Percentiles rank a stretch among this genome's conserved stretches.
Conservation (phyloP, 2,888 invertebrate genomes). For the Melinaea menophilus region DNA sequence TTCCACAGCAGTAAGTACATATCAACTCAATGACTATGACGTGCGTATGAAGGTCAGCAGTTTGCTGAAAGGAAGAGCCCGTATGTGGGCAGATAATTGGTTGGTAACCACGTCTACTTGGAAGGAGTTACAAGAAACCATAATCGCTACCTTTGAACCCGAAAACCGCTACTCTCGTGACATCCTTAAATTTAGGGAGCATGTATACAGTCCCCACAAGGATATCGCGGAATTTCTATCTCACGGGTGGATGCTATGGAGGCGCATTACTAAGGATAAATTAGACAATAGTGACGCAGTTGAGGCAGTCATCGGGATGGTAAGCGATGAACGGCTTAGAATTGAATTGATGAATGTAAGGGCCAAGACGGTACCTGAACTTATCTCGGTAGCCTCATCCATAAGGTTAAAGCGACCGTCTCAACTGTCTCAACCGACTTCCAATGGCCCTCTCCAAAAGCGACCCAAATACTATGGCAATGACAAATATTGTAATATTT, state of each 20-base stretch:
- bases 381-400: constrained; percentile 7
- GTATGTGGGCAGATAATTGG: constrained; percentile 27
- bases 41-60: constrained; percentile 19
- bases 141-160: constrained; percentile 28
- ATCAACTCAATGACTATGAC: constrained; percentile 25
- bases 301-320: constrained; percentile 31
- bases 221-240: constrained; percentile 27
- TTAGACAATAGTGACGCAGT: constrained; percentile 5
- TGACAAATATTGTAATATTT: constrained; percentile 3
- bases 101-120: constrained; percentile 26
- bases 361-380: too few species aligned
- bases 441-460: background rate
- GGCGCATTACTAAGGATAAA: constrained; percentile 8
- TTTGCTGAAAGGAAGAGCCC: constrained; percentile 20
- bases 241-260: constrained; percentile 21
- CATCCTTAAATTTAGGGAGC: constrained; percentile 22
- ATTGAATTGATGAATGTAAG: constrained; percentile 24
- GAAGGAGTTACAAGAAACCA: constrained; percentile 22
- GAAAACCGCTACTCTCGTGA: constrained; percentile 24
- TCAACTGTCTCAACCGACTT: background rate
- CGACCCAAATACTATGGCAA: background rate
- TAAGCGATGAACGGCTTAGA: constrained; percentile 35
- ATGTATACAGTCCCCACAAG: constrained; percentile 19
- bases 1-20: constrained; percentile 21
- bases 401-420: constrained; percentile 5